Conservation (phyloP, 2,113 vertebrate species). For the Cryptotis parvus region DNA sequence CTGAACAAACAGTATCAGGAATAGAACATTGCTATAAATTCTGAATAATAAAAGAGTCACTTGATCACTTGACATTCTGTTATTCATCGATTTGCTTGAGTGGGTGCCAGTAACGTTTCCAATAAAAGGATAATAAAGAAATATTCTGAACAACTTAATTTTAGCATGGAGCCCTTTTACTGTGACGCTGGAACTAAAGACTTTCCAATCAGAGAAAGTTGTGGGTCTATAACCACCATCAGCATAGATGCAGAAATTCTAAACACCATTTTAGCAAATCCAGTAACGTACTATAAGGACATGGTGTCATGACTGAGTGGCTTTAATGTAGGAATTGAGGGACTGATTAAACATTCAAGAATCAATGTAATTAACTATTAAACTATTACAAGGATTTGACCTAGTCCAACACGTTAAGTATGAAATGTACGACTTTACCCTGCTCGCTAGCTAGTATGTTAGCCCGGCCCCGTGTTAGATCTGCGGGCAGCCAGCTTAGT, state of each 20-base stretch:
- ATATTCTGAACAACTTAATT: background rate
- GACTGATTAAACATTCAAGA: slow-evolving; percentile 5
- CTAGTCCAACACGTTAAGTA: slow-evolving; percentile 10
- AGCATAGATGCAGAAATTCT: slow-evolving; percentile 25
- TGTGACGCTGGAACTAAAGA: background rate
- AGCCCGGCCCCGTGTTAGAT: background rate
- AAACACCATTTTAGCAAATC: slow-evolving; percentile 7
- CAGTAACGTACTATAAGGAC: slow-evolving; percentile 12
- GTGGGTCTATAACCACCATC: background rate
- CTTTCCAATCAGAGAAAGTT: background rate
- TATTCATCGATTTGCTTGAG: background rate
- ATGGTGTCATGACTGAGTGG: background rate
- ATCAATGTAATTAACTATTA: background rate
- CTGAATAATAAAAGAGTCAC: too few species aligned
- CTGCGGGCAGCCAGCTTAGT: background rate
- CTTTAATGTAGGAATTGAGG: slow-evolving; percentile 2
- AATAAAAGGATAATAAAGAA: background rate
- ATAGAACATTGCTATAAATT: background rate
- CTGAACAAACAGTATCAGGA: too few species aligned
- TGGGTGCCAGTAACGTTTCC: too few species aligned
- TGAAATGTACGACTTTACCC: background rate
- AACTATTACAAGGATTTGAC: background rate
- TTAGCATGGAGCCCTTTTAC: too few species aligned
- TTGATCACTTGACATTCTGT: too few species aligned
- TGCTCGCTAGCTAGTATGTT: slow-evolving; percentile 13